Percentiles rank a stretch among this genome's conserved stretches.
These are phyloP conservation scores for Apis cerana DNA, from an alignment of 1,140 invertebrate species.

Conservation along the genomic window DNA sequence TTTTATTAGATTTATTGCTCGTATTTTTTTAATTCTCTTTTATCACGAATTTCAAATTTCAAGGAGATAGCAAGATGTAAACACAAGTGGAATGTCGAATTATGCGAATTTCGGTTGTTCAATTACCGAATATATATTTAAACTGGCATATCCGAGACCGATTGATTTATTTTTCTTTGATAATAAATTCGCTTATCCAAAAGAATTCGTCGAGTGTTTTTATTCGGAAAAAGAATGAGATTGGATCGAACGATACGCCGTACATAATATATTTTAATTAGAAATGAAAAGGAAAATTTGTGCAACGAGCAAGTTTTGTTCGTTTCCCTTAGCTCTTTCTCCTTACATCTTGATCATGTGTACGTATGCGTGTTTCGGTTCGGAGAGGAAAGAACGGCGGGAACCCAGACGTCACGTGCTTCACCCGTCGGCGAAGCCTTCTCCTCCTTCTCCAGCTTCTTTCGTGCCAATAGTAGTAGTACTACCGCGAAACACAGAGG, in stretches of 20 bases:
- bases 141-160: too few relatives aligned
- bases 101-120: too few relatives aligned
- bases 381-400: conserved; percentile 56
- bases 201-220: too few relatives aligned
- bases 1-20: background rate
- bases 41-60: too few relatives aligned
- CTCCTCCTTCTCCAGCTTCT: conserved; percentile 11
- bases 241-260: too few relatives aligned
- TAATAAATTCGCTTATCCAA: too few relatives aligned
- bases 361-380: conserved; percentile 21
- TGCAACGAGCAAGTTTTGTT: background rate
- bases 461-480: conserved; percentile 38
- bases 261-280: too few relatives aligned
- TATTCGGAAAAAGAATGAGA: too few relatives aligned
- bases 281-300: background rate
- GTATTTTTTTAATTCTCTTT: background rate
- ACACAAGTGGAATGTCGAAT: background rate
- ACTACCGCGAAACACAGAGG: conserved; percentile 33
- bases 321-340: conserved; percentile 8
- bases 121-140: too few relatives aligned
- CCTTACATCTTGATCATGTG: background rate
- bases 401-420: conserved; percentile 71
- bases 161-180: too few relatives aligned
- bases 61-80: too few relatives aligned
- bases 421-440: conserved; percentile 44